A percentile compares a stretch with the other conserved stretches of the same genome.
Evolutionary conservation across 2,797 vertebrate genomes (phyloP).

Genomic region (Enteromius afrohamiltoni): DNA sequence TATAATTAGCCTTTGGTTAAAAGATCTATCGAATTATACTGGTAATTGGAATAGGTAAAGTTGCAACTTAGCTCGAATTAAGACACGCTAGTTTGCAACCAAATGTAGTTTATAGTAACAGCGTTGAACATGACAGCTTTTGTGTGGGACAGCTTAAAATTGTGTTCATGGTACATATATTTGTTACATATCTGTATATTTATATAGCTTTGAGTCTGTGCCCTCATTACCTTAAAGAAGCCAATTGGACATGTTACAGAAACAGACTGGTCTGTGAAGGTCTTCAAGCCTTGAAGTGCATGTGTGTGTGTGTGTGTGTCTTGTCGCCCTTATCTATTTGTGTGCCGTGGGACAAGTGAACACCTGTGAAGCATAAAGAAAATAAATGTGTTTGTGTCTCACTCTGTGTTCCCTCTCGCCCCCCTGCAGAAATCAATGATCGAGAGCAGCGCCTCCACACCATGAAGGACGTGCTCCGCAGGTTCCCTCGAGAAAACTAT

Average conservation of each 20-base stretch:
- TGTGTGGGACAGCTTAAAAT: not conserved
- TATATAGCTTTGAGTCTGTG: not conserved
- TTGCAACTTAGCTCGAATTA: not conserved
- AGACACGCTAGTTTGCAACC: not conserved
- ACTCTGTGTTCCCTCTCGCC: constrained; percentile 47
- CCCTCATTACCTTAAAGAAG: not conserved
- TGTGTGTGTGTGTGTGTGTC: constrained; percentile 7
- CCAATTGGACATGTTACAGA: not conserved
- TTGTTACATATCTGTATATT: not conserved
- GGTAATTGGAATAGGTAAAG: not conserved
- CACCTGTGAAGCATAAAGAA: constrained; percentile 24
- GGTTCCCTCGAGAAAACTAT: constrained; percentile 91
- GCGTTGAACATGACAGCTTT: not conserved
- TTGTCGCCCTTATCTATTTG: constrained; percentile 11
- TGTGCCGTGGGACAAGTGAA: constrained; percentile 42
- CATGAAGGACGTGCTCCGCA: constrained; percentile 89
- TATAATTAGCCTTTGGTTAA: not conserved
- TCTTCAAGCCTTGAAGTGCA: not conserved
- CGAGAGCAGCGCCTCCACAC: constrained; percentile 89
- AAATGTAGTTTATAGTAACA: not conserved
- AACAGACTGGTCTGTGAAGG: not conserved
- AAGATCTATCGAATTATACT: not conserved
- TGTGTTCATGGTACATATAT: not conserved
- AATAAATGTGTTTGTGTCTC: constrained; percentile 40
- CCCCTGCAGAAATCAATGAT: constrained; percentile 88